phyloP scores from a whole-genome alignment of 35 echinoderm and acorn worm genomes.

The Chiridota heheva region DNA sequence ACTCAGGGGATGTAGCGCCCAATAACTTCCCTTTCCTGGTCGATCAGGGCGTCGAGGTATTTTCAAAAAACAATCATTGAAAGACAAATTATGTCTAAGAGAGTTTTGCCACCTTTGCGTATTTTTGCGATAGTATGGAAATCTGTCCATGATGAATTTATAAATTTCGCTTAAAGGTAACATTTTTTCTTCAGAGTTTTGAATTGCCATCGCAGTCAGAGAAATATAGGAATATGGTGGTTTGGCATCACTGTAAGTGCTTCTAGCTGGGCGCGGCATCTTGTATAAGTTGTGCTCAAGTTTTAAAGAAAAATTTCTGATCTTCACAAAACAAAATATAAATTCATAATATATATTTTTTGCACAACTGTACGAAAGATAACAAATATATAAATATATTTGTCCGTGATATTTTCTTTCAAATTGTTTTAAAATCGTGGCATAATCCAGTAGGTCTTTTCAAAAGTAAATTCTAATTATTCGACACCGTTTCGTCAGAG shows the following conservation, averaged over 20 bases:
- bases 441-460: too few species aligned
- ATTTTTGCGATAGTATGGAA: constrained; percentile 98
- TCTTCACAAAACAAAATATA: too few species aligned
- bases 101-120: constrained; percentile 99
- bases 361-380: too few species aligned
- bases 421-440: too few species aligned
- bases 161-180: constrained; percentile 97
- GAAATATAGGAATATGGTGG: constrained; percentile 99
- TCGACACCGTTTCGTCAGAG: too few species aligned
- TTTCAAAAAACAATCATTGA: constrained; percentile 99
- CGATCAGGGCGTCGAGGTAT: constrained; percentile 96
- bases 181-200: constrained; percentile 95
- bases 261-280: constrained; percentile 96
- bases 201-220: constrained; percentile 96
- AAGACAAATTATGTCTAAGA: constrained; percentile 92
- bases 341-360: too few species aligned
- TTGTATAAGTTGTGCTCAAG: constrained; percentile 3
- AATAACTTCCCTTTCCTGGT: constrained; percentile 98
- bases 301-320: too few species aligned
- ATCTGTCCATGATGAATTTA: constrained; percentile 99
- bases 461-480: too few species aligned
- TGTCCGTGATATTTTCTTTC: too few species aligned
- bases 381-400: too few species aligned
- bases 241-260: constrained; percentile 98
- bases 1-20: constrained; percentile 94